Conservation (phyloP, 2,888 invertebrate species). For the Aricia artaxerxes region DNA sequence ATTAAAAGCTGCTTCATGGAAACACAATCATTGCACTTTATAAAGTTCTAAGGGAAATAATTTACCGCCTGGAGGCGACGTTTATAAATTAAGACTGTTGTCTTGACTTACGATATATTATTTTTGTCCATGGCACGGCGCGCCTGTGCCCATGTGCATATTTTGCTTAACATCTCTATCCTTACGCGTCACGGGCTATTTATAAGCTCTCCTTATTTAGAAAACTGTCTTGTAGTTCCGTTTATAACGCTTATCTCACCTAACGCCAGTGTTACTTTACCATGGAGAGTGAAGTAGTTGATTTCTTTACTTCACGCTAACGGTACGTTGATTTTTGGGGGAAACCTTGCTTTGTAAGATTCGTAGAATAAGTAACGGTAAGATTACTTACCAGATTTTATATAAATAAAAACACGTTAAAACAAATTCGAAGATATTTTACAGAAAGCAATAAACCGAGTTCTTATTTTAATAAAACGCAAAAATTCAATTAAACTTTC, state of each 20-base stretch:
- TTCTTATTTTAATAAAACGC: not conserved
- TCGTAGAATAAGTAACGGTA: not conserved
- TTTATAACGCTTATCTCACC: conserved; percentile 40
- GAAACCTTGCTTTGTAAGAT: not conserved
- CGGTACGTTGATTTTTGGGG: not conserved
- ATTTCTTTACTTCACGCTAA: conserved; percentile 4
- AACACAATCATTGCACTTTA: not conserved
- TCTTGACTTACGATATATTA: conserved; percentile 71
- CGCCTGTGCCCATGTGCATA: conserved; percentile 54
- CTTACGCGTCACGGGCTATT: conserved; percentile 68
- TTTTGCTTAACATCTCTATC: conserved; percentile 66
- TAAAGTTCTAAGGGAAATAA: conserved; percentile 54
- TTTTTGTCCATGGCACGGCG: conserved; percentile 53
- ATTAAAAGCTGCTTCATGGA: conserved; percentile 2
- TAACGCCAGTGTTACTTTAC: not conserved
- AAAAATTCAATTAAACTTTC: conserved; percentile 1
- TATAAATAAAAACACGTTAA: not conserved
- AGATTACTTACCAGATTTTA: not conserved
- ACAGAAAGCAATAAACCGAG: not conserved
- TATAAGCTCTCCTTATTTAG: conserved; percentile 71
- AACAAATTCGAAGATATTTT: not conserved
- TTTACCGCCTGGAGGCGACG: conserved; percentile 64
- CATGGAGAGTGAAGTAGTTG: not conserved
- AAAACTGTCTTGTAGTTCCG: conserved; percentile 47
- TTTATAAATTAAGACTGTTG: conserved; percentile 73